Conservation (phyloP, 2,888 invertebrate genomes). For the Agriotes lineatus region DNA sequence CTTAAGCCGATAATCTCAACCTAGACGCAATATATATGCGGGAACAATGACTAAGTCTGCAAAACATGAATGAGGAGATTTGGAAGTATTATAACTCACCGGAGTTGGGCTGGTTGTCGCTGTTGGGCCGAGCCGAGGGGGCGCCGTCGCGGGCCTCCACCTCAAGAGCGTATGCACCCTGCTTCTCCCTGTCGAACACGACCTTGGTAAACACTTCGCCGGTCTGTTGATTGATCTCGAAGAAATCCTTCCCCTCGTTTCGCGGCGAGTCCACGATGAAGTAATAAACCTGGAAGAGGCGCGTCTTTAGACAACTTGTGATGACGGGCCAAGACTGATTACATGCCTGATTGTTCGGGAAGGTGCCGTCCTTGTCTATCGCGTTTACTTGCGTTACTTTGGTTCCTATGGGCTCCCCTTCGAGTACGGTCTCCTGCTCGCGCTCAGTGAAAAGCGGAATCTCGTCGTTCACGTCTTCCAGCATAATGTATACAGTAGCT, state of each 20-base stretch:
- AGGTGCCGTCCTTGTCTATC: slow-evolving; percentile 95
- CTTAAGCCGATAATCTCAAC: slow-evolving; percentile 30
- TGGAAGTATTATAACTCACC: slow-evolving; percentile 72
- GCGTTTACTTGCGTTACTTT: slow-evolving; percentile 97
- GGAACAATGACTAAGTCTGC: slow-evolving; percentile 33
- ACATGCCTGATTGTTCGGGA: slow-evolving; percentile 91
- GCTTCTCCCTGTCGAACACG: slow-evolving; percentile 97
- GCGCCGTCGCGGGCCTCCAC: slow-evolving; percentile 97
- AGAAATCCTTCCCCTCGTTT: slow-evolving; percentile 95
- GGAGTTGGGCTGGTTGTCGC: slow-evolving; percentile 94
- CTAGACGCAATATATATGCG: slow-evolving; percentile 30
- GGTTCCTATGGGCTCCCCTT: slow-evolving; percentile 94
- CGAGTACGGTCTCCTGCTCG: slow-evolving; percentile 94
- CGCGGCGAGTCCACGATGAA: slow-evolving; percentile 92
- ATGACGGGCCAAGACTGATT: slow-evolving; percentile 21
- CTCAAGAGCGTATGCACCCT: slow-evolving; percentile 96
- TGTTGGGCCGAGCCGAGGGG: slow-evolving; percentile 95
- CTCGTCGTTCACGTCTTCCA: slow-evolving; percentile 97
- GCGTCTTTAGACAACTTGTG: slow-evolving; percentile 15
- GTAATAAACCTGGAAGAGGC: slow-evolving; percentile 83
- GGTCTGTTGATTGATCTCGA: slow-evolving; percentile 95
- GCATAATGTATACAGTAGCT: slow-evolving; percentile 92
- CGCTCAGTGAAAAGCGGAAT: slow-evolving; percentile 95
- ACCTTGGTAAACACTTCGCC: slow-evolving; percentile 96
- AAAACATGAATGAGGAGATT: slow-evolving; percentile 23